phyloP scores from a whole-genome alignment of 1,140 invertebrate genomes.

The Homarus americanus region DNA sequence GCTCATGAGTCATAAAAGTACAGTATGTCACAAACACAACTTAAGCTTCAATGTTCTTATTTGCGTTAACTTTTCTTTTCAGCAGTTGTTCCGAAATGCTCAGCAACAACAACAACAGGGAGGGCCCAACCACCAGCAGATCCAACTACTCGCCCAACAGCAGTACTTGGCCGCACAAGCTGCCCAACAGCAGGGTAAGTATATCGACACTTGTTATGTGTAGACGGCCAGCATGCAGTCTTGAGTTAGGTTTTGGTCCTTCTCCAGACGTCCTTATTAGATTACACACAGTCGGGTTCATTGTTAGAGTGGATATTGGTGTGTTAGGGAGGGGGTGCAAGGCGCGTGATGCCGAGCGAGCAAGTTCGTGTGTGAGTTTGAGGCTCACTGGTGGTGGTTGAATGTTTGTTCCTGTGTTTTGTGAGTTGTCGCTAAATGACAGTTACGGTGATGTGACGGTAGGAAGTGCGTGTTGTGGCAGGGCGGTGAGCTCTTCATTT shows the following conservation, averaged over 20 bases:
- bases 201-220: constrained; percentile 75
- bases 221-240: not conserved
- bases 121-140: constrained; percentile 79
- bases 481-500: constrained; percentile 2
- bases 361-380: not conserved
- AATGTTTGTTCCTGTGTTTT: not conserved
- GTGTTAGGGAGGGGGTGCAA: not conserved
- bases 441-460: not conserved
- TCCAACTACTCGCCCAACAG: constrained; percentile 77
- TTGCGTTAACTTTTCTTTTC: constrained; percentile 78
- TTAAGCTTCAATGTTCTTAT: not conserved
- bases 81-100: constrained; percentile 80
- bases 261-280: not conserved
- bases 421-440: not conserved
- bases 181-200: constrained; percentile 77
- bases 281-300: not conserved
- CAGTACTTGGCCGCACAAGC: constrained; percentile 73
- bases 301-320: not conserved
- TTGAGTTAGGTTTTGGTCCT: not conserved
- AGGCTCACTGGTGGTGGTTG: not conserved
- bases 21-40: too few species aligned
- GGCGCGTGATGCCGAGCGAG: not conserved
- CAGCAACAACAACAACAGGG: constrained; percentile 81
- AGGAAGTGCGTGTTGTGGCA: not conserved
- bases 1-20: not conserved